Evolutionary conservation across 2,888 invertebrate genomes (phyloP).

Genomic region (Balanococcus diminutus): DNA sequence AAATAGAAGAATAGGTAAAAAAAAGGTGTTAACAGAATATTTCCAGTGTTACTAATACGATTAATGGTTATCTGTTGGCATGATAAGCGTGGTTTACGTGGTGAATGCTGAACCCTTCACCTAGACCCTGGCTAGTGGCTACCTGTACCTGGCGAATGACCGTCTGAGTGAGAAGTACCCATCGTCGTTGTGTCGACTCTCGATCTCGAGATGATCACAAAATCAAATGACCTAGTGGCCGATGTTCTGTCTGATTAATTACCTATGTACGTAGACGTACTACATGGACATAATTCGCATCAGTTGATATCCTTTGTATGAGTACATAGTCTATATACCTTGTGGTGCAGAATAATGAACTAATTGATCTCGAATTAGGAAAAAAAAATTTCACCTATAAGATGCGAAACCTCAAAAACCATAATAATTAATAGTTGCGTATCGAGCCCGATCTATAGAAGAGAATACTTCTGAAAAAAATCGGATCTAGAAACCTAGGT

Average conservation of each 20-base stretch:
- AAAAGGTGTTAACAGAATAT: not conserved
- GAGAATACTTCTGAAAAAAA: not conserved
- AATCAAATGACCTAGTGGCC: slow-evolving; percentile 12
- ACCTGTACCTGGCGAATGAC: not conserved
- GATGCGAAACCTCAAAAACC: slow-evolving; percentile 10
- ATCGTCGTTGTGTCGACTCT: too few relatives aligned
- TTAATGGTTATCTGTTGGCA: not conserved
- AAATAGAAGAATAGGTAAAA: not conserved
- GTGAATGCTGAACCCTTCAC: not conserved
- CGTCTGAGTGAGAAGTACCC: too few relatives aligned
- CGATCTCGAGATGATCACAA: not conserved
- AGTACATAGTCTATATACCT: not conserved
- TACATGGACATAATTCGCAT: not conserved
- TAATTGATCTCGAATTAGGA: not conserved
- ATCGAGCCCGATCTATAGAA: too few relatives aligned
- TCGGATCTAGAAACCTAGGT: not conserved
- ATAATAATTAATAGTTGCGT: slow-evolving; percentile 13
- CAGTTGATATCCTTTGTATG: not conserved
- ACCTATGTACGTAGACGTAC: not conserved
- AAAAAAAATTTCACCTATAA: not conserved
- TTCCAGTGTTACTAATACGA: slow-evolving; percentile 9
- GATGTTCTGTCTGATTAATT: not conserved
- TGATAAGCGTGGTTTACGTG: not conserved
- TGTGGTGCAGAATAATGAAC: not conserved
- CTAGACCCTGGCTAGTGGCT: not conserved